A percentile compares a stretch with the other conserved stretches of the same genome.
These are phyloP conservation scores for Darevskia nairensis DNA, from an alignment of 2,797 vertebrate genomes.

Conservation along the genomic window DNA sequence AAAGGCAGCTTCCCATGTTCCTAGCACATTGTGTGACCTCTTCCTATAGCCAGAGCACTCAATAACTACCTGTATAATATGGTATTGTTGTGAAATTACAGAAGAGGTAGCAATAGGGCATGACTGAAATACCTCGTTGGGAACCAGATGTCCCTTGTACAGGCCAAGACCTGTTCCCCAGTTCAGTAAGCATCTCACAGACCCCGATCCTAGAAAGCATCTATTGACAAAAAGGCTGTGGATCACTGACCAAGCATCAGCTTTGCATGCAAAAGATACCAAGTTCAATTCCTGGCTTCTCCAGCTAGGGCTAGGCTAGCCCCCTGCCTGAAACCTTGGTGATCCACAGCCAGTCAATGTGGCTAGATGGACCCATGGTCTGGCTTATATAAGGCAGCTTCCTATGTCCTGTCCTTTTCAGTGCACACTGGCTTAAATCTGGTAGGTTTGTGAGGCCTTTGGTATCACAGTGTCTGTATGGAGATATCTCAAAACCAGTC, in stretches of 20 bases:
- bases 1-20: too few species aligned
- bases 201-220: rapidly evolving
- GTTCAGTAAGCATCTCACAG: not conserved
- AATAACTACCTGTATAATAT: not conserved
- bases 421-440: not conserved
- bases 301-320: too few species aligned
- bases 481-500: not conserved
- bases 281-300: too few species aligned
- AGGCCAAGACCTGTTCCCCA: not conserved
- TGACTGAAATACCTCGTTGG: not conserved
- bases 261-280: too few species aligned
- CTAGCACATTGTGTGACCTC: not conserved
- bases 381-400: not conserved
- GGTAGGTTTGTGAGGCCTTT: not conserved
- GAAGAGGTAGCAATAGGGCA: not conserved
- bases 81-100: not conserved
- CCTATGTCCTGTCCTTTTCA: not conserved
- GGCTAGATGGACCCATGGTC: too few species aligned
- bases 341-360: too few species aligned
- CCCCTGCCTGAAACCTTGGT: too few species aligned
- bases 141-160: not conserved
- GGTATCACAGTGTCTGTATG: not conserved
- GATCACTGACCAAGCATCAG: too few species aligned
- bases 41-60: not conserved
- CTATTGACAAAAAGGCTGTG: not conserved